Evolutionary conservation across 2,888 invertebrate genomes (phyloP), one percentile per base, ranked within the genome.

Genomic region (Anarsia innoxiella): DNA sequence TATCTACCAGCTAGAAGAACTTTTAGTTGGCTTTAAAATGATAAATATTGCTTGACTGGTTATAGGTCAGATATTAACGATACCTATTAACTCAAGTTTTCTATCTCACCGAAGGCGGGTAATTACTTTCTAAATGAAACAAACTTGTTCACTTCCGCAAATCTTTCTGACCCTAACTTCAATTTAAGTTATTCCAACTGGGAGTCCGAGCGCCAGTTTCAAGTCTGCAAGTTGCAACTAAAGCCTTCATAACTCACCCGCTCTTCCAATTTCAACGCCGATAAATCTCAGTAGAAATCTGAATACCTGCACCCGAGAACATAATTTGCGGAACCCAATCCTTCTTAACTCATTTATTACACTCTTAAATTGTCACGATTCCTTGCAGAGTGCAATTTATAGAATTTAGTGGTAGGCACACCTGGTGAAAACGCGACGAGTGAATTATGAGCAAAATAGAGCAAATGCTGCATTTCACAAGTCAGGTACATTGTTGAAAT

Each of bases 221-320:
- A 23, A 29, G 11, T 10, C 15, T 19, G 37, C 31, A 31, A 36
- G 28, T 23, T 39, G 39, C 39, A 39, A 26, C 39, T 26, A 23
- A 10, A 28, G 32, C 29, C 12, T 31, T 32, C 36, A 29, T 32
- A 40, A 40, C 40, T 40, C 25, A 36, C 29, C 28, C 32, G 9
- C 31, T 50, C 48, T 45, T 49, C 54, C 52, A 56, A 59, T 61
- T 60, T 51, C 53, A 51, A 46, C 31, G 37, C 49, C 49, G 48
- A 64, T 64, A 64, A 64, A 61, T 61, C 54, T 51, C 46, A 12
- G 14, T 29, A 39, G 46, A 59, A 58, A 53, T 59, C 54, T 52
- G 56, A 53, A 53, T 58, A 56, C 55, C 51, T 53, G 54, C 53
- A 47, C n/a, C 48, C 45, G 46, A 45, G 45, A 48, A 51, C 46